phyloP scores from a whole-genome alignment of 2,888 invertebrate species.

The Platycheirus rosarum region DNA sequence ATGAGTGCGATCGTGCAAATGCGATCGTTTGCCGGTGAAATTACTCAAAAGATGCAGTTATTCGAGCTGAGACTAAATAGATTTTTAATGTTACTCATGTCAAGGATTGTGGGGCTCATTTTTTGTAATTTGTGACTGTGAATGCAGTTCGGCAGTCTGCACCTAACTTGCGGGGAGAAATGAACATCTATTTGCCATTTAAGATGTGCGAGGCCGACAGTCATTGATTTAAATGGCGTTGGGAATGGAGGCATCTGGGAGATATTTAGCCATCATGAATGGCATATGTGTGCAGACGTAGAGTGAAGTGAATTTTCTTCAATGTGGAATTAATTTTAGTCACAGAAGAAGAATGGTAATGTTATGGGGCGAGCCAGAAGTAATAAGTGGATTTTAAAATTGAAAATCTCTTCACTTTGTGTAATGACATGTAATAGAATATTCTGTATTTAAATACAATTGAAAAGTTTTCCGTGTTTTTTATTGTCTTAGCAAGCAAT shows the following conservation, averaged over 20 bases:
- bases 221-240: constrained; percentile 16
- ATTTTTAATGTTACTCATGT: constrained; percentile 59
- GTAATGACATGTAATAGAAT: too few species aligned
- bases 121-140: constrained; percentile 24
- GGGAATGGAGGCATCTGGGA: background rate
- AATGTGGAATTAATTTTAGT: background rate
- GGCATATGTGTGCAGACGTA: background rate
- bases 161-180: background rate
- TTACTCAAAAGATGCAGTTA: constrained; percentile 42
- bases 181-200: constrained; percentile 13
- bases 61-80: constrained; percentile 62
- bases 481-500: too few species aligned
- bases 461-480: too few species aligned
- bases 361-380: too few species aligned
- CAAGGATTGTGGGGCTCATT: constrained; percentile 31
- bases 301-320: background rate
- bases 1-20: constrained; percentile 71
- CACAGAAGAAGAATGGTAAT: background rate
- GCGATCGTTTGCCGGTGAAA: constrained; percentile 70
- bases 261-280: background rate
- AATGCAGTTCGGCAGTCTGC: background rate
- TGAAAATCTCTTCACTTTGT: too few species aligned
- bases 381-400: too few species aligned
- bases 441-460: too few species aligned
- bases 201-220: constrained; percentile 12